Evolutionary conservation across 2,113 vertebrate species (phyloP), one percentile per base, ranked within the genome.

Genomic region (Orthonyx spaldingii): DNA sequence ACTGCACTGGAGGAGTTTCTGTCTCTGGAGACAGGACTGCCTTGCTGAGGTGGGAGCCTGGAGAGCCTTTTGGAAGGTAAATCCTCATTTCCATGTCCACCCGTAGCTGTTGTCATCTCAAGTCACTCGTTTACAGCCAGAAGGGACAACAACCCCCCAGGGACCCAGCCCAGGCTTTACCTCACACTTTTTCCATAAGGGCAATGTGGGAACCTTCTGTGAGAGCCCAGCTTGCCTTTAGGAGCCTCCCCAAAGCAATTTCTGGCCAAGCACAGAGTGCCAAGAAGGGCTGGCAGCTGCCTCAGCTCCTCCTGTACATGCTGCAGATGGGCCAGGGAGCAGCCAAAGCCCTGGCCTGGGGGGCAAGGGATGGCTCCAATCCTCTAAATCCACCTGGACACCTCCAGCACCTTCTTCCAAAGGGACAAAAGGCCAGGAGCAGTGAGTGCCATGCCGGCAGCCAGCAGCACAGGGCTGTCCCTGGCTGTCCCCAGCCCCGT

Each of bases 381-480:
- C 53, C 79, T n/a, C 41, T 1, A 42, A 79, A 74, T 13, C 44
- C 41, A 44, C 53, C 81, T n/a, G 61, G 39, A 33, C 33, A 64
- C 13, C 52, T 41, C 39, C 64, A 69, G 66, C 1, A 1, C 33
- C 47, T 83, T 44, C 16, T 2, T 5, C 16, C 12, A 6, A 37
- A 74, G 50, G 7, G 50, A 53, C n/a, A 30, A 53, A 93, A 15
- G 50, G 52, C 37, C 28, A 14, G 0, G 1, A 15, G 52, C 69
- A 70, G 19, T 0, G 6, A 60, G 72, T 1, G 72, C n/a, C 1
- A 1, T 3, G 6, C n/a, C 11, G 52, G 32, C 39, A 52, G 32
- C 30, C 56, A 72, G 64, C n/a, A 77, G 64, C 41, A 9, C 1
- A 1, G 26, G 42, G 49, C 3, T 47, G 64, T 63, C 60, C 44